These are phyloP conservation scores for Nyctalus aviator DNA, from an alignment of 2,797 vertebrate genomes.

Conservation along the genomic window DNA sequence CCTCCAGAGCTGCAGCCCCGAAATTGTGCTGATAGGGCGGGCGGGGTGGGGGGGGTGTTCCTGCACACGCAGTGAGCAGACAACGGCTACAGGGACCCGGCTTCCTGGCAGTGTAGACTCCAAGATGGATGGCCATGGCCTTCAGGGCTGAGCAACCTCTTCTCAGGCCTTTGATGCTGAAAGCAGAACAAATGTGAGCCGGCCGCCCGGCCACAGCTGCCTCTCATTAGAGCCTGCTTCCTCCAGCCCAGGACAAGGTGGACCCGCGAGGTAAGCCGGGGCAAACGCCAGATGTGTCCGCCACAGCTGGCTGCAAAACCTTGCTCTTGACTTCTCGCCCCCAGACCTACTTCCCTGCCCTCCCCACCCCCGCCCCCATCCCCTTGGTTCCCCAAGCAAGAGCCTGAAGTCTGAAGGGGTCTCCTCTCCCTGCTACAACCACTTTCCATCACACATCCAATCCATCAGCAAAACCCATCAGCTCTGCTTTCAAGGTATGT, in stretches of 20 bases:
- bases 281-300: slow-evolving; percentile 76
- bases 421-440: not conserved
- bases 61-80: not conserved
- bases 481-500: not conserved
- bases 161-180: slow-evolving; percentile 85
- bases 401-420: not conserved
- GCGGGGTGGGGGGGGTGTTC: not conserved
- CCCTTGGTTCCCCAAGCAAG: not conserved
- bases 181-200: slow-evolving; percentile 86
- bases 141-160: slow-evolving; percentile 84
- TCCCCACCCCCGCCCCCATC: not conserved
- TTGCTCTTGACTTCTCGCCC: slow-evolving; percentile 67
- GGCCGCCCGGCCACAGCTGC: slow-evolving; percentile 83
- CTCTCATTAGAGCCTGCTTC: slow-evolving; percentile 85
- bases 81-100: slow-evolving; percentile 48
- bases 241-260: slow-evolving; percentile 73
- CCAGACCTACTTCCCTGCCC: not conserved
- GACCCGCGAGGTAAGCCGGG: slow-evolving; percentile 76
- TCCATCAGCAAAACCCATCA: not conserved
- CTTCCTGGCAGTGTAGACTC: slow-evolving; percentile 65
- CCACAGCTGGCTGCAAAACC: slow-evolving; percentile 68
- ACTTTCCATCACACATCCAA: not conserved
- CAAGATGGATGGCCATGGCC: slow-evolving; percentile 84
- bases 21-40: not conserved
- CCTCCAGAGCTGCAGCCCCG: not conserved